Conservation (phyloP, 1,140 invertebrate genomes). For the Euschistus heros region DNA sequence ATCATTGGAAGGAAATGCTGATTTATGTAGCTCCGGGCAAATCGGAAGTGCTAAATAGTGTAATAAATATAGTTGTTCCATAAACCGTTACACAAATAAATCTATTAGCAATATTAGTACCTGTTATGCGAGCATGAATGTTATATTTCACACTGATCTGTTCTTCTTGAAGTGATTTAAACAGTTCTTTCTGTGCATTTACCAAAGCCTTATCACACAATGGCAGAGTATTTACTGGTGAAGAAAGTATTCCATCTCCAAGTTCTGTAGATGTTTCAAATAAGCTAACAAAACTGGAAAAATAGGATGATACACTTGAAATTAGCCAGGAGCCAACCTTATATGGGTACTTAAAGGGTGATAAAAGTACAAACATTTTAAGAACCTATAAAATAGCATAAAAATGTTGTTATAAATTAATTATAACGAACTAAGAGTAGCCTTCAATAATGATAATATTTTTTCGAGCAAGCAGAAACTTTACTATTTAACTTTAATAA, state of each 20-base stretch:
- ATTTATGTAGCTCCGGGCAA: slow-evolving; percentile 46
- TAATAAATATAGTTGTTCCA: background rate
- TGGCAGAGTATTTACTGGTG: slow-evolving; percentile 44
- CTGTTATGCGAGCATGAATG: slow-evolving; percentile 49
- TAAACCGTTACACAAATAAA: background rate
- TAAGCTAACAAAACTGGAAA: slow-evolving; percentile 50
- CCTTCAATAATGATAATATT: background rate
- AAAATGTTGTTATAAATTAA: background rate
- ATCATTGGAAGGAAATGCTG: slow-evolving; percentile 50
- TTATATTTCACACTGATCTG: slow-evolving; percentile 46
- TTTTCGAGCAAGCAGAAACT: background rate
- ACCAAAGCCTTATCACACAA: slow-evolving; percentile 50
- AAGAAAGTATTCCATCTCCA: slow-evolving; percentile 44
- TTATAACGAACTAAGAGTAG: too few relatives aligned
- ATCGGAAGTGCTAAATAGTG: slow-evolving; percentile 40
- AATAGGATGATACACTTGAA: slow-evolving; percentile 15
- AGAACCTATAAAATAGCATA: background rate
- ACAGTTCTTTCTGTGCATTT: slow-evolving; percentile 41
- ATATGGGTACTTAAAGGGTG: background rate
- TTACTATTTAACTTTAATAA: background rate
- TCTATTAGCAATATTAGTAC: slow-evolving; percentile 23
- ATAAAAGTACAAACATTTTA: background rate
- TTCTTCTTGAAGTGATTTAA: slow-evolving; percentile 28
- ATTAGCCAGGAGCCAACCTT: background rate
- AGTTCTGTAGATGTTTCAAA: slow-evolving; percentile 46